Conservation (phyloP, 1,140 invertebrate genomes). For the Aphelenchoides besseyi region DNA sequence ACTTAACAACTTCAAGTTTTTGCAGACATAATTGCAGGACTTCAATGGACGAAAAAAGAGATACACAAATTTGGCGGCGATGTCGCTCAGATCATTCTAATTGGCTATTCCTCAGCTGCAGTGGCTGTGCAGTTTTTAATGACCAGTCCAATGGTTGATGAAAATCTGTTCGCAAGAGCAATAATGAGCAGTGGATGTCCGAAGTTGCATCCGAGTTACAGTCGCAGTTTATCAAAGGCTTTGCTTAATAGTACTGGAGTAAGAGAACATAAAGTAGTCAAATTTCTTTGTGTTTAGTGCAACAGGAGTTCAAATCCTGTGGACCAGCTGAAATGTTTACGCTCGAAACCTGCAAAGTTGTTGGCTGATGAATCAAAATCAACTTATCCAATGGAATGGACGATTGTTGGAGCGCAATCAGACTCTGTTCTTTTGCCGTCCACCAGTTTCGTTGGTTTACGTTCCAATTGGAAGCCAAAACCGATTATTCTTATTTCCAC, state of each 20-base stretch:
- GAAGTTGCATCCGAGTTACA: background rate
- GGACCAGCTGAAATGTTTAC: background rate
- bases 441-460: background rate
- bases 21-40: slow-evolving; percentile 69
- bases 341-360: background rate
- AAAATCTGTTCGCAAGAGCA: background rate
- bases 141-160: background rate
- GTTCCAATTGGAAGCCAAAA: slow-evolving; percentile 6
- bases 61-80: slow-evolving; percentile 74
- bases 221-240: background rate
- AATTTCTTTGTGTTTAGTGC: slow-evolving; percentile 6
- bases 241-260: background rate
- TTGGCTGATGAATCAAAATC: background rate
- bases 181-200: slow-evolving; percentile 7
- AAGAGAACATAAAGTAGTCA: background rate
- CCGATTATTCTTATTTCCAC: background rate
- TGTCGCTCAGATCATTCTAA: slow-evolving; percentile 70
- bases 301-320: background rate
- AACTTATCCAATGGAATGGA: background rate
- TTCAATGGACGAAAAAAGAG: slow-evolving; percentile 73
- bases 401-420: background rate
- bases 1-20: too few species aligned
- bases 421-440: background rate
- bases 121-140: background rate
- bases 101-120: slow-evolving; percentile 67